phyloP scores from a whole-genome alignment of 2,797 vertebrate genomes.

The Myotis myotis region DNA sequence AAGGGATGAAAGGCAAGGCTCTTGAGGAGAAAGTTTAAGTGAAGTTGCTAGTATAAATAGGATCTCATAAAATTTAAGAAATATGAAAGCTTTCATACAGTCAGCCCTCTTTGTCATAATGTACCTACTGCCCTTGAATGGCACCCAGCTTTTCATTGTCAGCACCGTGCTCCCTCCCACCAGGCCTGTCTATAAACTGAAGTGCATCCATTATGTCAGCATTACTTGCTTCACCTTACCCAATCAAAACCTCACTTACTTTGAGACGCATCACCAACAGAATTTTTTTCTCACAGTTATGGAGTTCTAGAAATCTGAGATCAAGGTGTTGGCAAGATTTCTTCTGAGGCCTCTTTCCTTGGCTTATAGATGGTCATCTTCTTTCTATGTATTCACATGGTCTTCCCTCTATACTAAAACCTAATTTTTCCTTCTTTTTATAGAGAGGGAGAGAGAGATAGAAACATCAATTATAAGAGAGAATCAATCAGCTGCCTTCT shows the following conservation, averaged over 20 bases:
- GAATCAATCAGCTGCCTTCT: no score
- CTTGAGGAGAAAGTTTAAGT: background rate
- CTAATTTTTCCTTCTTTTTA: no score
- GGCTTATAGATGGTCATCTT: no score
- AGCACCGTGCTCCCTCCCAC: background rate
- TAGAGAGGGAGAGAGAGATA: no score
- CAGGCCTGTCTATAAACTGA: background rate
- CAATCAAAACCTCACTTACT: background rate
- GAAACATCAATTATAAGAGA: no score
- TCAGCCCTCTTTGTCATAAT: background rate
- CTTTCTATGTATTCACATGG: no score
- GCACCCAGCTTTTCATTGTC: background rate
- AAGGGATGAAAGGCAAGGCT: background rate
- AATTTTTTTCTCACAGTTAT: no score
- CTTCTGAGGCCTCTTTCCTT: no score
- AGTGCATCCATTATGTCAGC: background rate
- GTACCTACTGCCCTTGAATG: background rate
- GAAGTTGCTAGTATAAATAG: background rate
- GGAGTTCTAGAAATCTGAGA: no score
- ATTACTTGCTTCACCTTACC: conserved; percentile 14
- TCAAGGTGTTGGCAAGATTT: no score
- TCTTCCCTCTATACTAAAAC: no score
- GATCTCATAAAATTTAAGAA: conserved; percentile 4
- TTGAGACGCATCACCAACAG: no score
- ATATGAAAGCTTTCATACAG: background rate